Evolutionary conservation across 2,797 vertebrate genomes (phyloP), one percentile per base, ranked within the genome.

Genomic region (Parotocinclus haroldoi): DNA sequence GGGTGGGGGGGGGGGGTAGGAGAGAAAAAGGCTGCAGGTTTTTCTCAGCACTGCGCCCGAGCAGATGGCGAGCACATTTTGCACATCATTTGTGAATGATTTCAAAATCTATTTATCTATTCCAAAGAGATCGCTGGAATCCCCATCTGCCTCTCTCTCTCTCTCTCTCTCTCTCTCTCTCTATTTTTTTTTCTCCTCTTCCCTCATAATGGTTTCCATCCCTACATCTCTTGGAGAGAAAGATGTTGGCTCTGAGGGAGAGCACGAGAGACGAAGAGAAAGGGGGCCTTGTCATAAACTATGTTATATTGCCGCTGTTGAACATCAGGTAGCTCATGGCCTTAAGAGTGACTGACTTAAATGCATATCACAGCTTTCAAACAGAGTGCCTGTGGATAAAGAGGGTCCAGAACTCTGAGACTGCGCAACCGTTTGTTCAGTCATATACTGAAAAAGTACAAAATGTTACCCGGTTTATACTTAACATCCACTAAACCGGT

Each of bases 121-220:
- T 92, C 92, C 91, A 85, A 91, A 86, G 91, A 94, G 91, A 92
- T 92, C 88, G 85, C 89, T 92, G 91, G 92, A 93, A 92, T 93
- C 87, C 91, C 87, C 90, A 90, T 89, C 88, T 91, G 88, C 88
- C 86, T 90, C 91, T 90, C 88, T 80, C 83, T 79, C 63, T 74
- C 64, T 72, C 40, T 19, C 56, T 46, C 68, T 58, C 52, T 27
- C n/a, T n/a, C n/a, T n/a, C n/a, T n/a, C n/a, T n/a, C n/a, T n/a
- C n/a, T n/a, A n/a, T n/a, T 87, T 80, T 83, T 78, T 71, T 62
- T 60, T 69, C 72, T 63, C 36, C 38, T 69, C 67, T 73, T 40
- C 40, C 3, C 79, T 74, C 64, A 58, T 93, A 93, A 94, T 94
- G 87, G 89, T 86, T 94, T 93, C 92, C 93, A 94, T 92, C 88